These are phyloP conservation scores for Vireo altiloquus DNA, from an alignment of 2,113 vertebrate genomes.

Conservation along the genomic window DNA sequence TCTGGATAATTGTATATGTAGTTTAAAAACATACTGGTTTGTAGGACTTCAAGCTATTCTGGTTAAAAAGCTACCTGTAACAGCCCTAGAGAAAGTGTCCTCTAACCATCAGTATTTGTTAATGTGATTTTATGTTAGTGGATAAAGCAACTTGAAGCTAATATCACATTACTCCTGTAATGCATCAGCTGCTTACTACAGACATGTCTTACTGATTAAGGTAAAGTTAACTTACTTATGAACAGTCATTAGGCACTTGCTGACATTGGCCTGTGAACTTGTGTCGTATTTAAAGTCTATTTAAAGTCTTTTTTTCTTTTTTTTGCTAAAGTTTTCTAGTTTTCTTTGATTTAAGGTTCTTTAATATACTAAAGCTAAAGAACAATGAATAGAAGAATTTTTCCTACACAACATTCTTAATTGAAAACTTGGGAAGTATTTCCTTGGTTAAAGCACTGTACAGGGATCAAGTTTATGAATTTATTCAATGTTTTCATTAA, in stretches of 20 bases:
- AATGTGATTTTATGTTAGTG: background rate
- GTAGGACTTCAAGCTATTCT: background rate
- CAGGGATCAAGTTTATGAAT: background rate
- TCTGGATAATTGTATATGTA: background rate
- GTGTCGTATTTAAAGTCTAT: background rate
- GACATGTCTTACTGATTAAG: background rate
- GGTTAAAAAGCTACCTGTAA: background rate
- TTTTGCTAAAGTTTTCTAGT: too few species aligned
- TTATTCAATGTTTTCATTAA: background rate
- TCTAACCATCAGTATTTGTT: background rate
- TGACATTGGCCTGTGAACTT: background rate
- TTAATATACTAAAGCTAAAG: background rate
- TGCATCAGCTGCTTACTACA: background rate
- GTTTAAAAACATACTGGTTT: background rate
- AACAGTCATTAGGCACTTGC: background rate
- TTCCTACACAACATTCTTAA: fast-evolving
- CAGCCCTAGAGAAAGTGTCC: background rate
- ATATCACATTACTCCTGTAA: background rate
- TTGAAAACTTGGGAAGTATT: background rate
- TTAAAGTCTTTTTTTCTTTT: background rate
- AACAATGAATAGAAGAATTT: background rate
- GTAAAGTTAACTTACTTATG: background rate
- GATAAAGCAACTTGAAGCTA: background rate
- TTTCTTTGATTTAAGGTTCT: background rate
- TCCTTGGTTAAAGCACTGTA: background rate